phyloP scores from a whole-genome alignment of 1,140 invertebrate species.

The Drosophila tsacasi region DNA sequence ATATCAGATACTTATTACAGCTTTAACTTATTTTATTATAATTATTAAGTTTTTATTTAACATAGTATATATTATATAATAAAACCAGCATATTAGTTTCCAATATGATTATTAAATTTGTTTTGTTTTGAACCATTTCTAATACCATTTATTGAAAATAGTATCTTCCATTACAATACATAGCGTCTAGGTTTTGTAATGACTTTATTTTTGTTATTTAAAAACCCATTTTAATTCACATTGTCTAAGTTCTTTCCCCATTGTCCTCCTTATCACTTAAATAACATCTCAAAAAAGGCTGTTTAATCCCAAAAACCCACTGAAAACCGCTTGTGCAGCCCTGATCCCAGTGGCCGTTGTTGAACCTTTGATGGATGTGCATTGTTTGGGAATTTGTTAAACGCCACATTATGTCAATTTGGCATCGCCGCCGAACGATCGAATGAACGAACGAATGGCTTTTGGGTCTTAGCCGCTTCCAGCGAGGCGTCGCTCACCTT shows the following conservation, averaged over 20 bases:
- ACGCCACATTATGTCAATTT: constrained; percentile 84
- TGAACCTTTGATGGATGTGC: constrained; percentile 51
- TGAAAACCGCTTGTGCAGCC: constrained; percentile 4
- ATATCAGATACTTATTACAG: too few species aligned
- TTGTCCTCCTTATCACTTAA: not conserved
- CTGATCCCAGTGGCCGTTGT: constrained; percentile 16
- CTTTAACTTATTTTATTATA: too few species aligned
- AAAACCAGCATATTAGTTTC: too few species aligned
- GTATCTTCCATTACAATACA: not conserved
- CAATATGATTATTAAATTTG: too few species aligned
- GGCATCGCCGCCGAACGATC: constrained; percentile 42
- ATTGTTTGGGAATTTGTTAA: constrained; percentile 77
- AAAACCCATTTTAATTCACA: too few species aligned
- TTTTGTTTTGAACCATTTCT: too few species aligned
- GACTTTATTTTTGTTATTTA: not conserved
- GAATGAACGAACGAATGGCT: not conserved
- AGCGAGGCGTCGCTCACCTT: constrained; percentile 34
- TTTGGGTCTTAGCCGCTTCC: constrained; percentile 1
- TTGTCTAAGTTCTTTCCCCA: not conserved
- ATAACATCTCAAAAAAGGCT: not conserved
- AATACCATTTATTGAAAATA: too few species aligned
- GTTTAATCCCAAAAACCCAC: not conserved
- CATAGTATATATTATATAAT: too few species aligned
- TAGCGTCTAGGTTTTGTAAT: too few species aligned
- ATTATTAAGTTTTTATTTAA: too few species aligned